phyloP scores from a whole-genome alignment of 1,140 invertebrate genomes.

The Zaprionus ghesquierei region DNA sequence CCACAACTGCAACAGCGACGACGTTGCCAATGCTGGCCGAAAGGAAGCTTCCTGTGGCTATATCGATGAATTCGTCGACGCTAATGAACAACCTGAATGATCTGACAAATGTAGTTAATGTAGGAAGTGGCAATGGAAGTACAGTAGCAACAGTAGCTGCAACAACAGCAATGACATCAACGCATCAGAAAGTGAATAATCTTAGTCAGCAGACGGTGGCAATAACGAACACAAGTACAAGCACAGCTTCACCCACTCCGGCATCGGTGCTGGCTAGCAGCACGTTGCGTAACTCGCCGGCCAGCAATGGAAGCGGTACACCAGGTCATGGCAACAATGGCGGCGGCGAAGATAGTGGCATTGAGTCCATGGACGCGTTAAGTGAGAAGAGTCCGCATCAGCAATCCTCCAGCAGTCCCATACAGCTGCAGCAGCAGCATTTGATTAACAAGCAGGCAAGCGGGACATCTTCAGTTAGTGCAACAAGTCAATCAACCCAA shows the following conservation, averaged over 20 bases:
- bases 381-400: slow-evolving; percentile 96
- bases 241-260: slow-evolving; percentile 34
- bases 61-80: slow-evolving; percentile 20
- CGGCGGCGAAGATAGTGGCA: slow-evolving; percentile 94
- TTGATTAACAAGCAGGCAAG: slow-evolving; percentile 70
- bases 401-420: slow-evolving; percentile 84
- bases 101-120: background rate
- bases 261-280: slow-evolving; percentile 68
- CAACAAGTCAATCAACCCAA: slow-evolving; percentile 42
- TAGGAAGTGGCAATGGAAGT: slow-evolving; percentile 15
- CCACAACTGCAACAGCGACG: slow-evolving; percentile 25
- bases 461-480: background rate
- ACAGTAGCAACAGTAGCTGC: background rate
- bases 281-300: slow-evolving; percentile 83
- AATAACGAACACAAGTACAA: background rate
- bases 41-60: slow-evolving; percentile 23
- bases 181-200: slow-evolving; percentile 14
- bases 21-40: slow-evolving; percentile 30
- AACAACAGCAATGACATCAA: background rate
- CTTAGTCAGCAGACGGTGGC: slow-evolving; percentile 1
- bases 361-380: slow-evolving; percentile 95
- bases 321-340: slow-evolving; percentile 80
- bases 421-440: slow-evolving; percentile 57
- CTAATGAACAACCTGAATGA: slow-evolving; percentile 26
- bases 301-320: slow-evolving; percentile 81